Percentiles rank a stretch among this genome's conserved stretches.
Conservation (phyloP, 2,888 invertebrate species). For the Lithosia quadra region DNA sequence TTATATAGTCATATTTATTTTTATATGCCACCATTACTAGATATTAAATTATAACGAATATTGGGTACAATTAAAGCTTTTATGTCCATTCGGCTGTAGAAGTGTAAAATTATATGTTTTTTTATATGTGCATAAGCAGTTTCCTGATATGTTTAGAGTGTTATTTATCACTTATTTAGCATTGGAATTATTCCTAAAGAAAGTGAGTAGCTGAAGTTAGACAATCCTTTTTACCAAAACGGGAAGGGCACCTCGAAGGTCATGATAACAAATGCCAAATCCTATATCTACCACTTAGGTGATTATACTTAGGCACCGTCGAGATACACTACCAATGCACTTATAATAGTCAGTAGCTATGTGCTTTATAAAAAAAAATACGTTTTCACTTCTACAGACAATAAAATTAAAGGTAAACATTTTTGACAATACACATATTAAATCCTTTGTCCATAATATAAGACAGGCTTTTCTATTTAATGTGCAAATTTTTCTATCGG, state of each 20-base stretch:
- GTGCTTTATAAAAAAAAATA: neutral
- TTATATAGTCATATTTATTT: conserved; percentile 48
- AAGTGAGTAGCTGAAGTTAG: no score
- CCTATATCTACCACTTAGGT: no score
- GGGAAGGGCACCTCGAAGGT: no score
- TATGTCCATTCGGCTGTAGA: conserved; percentile 26
- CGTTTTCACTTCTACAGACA: conserved; percentile 19
- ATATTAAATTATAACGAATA: conserved; percentile 24
- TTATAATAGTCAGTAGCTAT: conserved; percentile 14
- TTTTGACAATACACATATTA: conserved; percentile 33
- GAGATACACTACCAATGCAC: no score
- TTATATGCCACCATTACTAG: conserved; percentile 39
- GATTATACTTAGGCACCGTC: conserved; percentile 9
- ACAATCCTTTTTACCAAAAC: no score
- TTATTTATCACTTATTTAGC: no score
- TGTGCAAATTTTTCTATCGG: neutral
- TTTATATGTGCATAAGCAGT: neutral
- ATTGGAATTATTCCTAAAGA: no score
- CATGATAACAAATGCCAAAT: no score
- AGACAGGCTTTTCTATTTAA: conserved; percentile 13
- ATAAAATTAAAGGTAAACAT: conserved; percentile 19
- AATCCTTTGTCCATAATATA: conserved; percentile 21
- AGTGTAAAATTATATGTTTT: conserved; percentile 14
- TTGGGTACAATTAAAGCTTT: conserved; percentile 30
- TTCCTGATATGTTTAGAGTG: no score